Percentiles rank a stretch among this genome's conserved stretches.
Evolutionary conservation across 1,140 invertebrate species (phyloP).

Genomic region (Telenomus remus): DNA sequence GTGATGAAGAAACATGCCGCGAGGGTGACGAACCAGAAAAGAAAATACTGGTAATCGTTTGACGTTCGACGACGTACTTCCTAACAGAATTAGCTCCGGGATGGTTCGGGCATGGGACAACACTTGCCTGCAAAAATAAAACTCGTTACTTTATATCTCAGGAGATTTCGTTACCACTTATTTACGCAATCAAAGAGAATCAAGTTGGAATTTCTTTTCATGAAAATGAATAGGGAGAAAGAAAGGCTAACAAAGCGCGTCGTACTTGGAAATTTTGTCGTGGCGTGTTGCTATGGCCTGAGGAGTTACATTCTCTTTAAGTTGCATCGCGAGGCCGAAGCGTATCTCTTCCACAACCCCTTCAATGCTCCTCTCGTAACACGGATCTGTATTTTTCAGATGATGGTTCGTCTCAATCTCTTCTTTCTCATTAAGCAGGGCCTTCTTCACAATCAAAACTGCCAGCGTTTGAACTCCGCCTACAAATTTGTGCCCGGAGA

Average conservation of each 20-base stretch:
- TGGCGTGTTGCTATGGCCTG: slow-evolving; percentile 84
- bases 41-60: slow-evolving; percentile 89
- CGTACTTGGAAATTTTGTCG: slow-evolving; percentile 82
- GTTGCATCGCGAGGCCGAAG: slow-evolving; percentile 89
- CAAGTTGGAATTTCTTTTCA: too few relatives aligned
- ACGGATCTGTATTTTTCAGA: slow-evolving; percentile 76
- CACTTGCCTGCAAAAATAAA: slow-evolving; percentile 80
- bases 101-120: slow-evolving; percentile 83
- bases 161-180: not conserved
- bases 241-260: too few relatives aligned
- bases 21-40: slow-evolving; percentile 87
- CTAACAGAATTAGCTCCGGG: slow-evolving; percentile 87
- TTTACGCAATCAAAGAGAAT: too few relatives aligned
- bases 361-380: slow-evolving; percentile 91
- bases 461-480: slow-evolving; percentile 92
- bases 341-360: slow-evolving; percentile 89
- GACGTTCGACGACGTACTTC: slow-evolving; percentile 79
- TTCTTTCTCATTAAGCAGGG: slow-evolving; percentile 74
- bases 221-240: too few relatives aligned
- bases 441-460: slow-evolving; percentile 77
- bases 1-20: slow-evolving; percentile 90
- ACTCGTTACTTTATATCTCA: not conserved
- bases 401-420: slow-evolving; percentile 69
- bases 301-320: slow-evolving; percentile 87
- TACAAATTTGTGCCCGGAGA: slow-evolving; percentile 93